Evolutionary conservation across 2,888 invertebrate species (phyloP), one percentile per base, ranked within the genome.

Genomic region (Meta bourneti): DNA sequence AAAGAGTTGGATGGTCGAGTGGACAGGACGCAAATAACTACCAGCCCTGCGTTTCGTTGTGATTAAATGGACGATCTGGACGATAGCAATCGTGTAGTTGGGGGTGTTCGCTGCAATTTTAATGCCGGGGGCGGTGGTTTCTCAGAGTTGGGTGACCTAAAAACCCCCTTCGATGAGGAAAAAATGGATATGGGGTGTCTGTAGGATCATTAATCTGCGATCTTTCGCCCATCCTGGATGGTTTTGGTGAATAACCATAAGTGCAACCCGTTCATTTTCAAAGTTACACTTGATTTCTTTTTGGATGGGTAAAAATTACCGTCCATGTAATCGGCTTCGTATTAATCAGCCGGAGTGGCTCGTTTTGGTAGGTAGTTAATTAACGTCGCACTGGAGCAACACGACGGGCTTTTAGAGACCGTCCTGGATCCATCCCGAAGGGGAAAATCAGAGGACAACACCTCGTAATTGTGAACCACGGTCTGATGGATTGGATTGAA

Each of bases 1-100:
- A 85, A 85, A 85, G 85, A 85, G 85, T 48, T 69, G 77, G 70
- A 85, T 77, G 85, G 85, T 85, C 75, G 54, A 78, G 77, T 69
- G 78, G 85, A 51, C 84, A 74, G 61, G 61, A 61, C 61, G 61
- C 61, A 61, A 61, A 61, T 61, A 61, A 61, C 83, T 20, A 82
- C 34, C 34, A 34, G 34, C 1, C 1, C 34, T 34, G 34, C 34
- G 34, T 34, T 34, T 72, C 72, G 20, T 49, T 51, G 70, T 69
- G 85, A 85, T 77, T 85, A 85, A 77, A 85, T 85, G 77, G 85
- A 82, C 77, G 69, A 78, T 13, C 70, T 78, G 69, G 49, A 69
- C 54, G 85, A 69, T 77, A 78, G 78, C 85, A 77, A 61, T 61
- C 49, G 70, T 85, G 85, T 85, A 77, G 77, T 16, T 54, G 77